Conservation (phyloP, 2,888 invertebrate species). For the Erpobdella octoculata region DNA sequence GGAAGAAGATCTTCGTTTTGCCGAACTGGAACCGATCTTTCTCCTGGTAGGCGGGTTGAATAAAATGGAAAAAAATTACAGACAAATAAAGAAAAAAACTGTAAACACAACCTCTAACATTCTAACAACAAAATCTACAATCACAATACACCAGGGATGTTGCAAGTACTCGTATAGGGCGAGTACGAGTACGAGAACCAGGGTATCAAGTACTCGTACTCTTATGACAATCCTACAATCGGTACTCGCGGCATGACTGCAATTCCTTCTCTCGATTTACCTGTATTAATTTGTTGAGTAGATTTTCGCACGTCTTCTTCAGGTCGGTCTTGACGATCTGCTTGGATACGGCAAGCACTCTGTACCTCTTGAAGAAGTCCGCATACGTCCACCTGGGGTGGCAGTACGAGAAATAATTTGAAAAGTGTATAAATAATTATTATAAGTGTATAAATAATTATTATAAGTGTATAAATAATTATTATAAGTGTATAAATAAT, state of each 20-base stretch:
- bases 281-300: slow-evolving; percentile 68
- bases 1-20: slow-evolving; percentile 91
- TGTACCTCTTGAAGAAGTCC: slow-evolving; percentile 68
- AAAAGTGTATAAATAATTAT: neutral
- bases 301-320: slow-evolving; percentile 69
- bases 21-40: slow-evolving; percentile 90
- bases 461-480: neutral
- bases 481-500: neutral
- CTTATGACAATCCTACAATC: too few species aligned
- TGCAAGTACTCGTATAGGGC: neutral
- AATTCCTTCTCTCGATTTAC: slow-evolving; percentile 44
- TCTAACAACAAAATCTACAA: neutral
- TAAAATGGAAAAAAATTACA: too few species aligned
- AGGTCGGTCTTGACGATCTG: slow-evolving; percentile 70
- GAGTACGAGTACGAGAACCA: too few species aligned
- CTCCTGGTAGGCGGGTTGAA: slow-evolving; percentile 57
- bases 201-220: too few species aligned
- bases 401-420: neutral
- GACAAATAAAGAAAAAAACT: neutral
- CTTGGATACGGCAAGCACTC: slow-evolving; percentile 65
- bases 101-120: neutral
- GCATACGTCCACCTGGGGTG: slow-evolving; percentile 58
- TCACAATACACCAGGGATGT: neutral
- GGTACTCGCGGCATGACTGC: too few species aligned
- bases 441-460: neutral